Evolutionary conservation across 1,140 invertebrate species (phyloP), one percentile per base, ranked within the genome.

Genomic region (Octopus sinensis): DNA sequence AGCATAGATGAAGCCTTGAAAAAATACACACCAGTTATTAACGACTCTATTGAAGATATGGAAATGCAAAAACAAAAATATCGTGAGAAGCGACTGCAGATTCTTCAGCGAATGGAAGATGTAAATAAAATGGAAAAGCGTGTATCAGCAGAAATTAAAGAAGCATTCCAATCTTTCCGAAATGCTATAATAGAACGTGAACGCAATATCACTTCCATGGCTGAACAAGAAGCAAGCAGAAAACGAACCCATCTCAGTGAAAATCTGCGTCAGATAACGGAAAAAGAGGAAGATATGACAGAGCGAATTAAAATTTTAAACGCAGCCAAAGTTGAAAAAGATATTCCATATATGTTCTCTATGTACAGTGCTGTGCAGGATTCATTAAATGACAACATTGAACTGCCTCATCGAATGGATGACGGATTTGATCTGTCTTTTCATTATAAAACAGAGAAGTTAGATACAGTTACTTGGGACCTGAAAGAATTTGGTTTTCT

Each of bases 1-100:
- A 88, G 88, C 81, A 87, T 90, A 6, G 86, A 88, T 7, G 88
- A 88, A 80, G 88, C 88, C 9, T 82, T 89, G 82, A 80, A 82
- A 7, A 89, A 89, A 82, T 89, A 89, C 81, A 86, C 85, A 9
- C 88, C 88, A 2, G 86, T 87, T 30, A 81, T 89, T 68, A 87
- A 89, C 62, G 84, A 86, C 52, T 87, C 87, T 7, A 79, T 89
- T 17, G 79, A 73, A n/a, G 86, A 87, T 76, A 87, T 89, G 81
- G 80, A 83, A 12, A 81, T 10, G 4, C 84, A 87, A 56, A 84
- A 85, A 54, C 82, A 85, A 9, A 62, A 71, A 4, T 76, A 88
- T 51, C 84, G 83, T 54, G 83, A 85, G 17, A 87, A 88, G 81
- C 84, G 85, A 10, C 82, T 85, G 4, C 83, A 84, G 9, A 81